Base-by-base conservation (phyloP, 2,113 vertebrate species). In the Monarcha castaneiventris region DNA sequence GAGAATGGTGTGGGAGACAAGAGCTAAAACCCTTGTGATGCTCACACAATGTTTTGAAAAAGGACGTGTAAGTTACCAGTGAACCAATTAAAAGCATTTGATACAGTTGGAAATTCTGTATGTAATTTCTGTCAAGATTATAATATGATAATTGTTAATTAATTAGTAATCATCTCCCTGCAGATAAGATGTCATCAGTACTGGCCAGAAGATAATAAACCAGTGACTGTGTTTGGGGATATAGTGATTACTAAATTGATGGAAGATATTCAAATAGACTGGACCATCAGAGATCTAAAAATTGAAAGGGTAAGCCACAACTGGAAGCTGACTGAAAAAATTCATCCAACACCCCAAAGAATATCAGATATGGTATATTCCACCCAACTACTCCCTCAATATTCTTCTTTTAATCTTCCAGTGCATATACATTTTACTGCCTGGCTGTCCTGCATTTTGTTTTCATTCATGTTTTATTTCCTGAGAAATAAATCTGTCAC, bases 1-100 rank as follows among this genome's bases (percentile, higher is more conserved):
- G 99, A 99, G 99, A 97, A 99, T 99, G 99, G 99, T 99, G 56
- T 99, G 99, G 99, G 99, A 99, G 97, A 99, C 99, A 0, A 98
- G 99, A 96, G 98, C 99, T 10, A 99, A 98, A 98, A 99, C 99
- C 66, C 98, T 99, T 56, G 99, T 99, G 81, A 99, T 99, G 99
- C 98, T 99, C 84, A 99, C 99, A 25, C 99, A 99, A 39, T 99
- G 99, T 95, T 99, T 99, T 94, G 99, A 99, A 97, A 99, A 99
- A 98, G 99, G 99, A 86, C 97, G 99, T 97, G 99, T 99, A 97
- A 96, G 99, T 97, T 68, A 62, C 94, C 62, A 82, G 23, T 49
- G 85, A 90, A 55, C 48, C 1, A 18, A 68, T 52, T 89, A 56
- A 87, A 32, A 90, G 33, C 51, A 35, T 74, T 77, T 89, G 16